Base-by-base conservation (phyloP, 2,797 vertebrate species). In the Acanthurus tractus region DNA sequence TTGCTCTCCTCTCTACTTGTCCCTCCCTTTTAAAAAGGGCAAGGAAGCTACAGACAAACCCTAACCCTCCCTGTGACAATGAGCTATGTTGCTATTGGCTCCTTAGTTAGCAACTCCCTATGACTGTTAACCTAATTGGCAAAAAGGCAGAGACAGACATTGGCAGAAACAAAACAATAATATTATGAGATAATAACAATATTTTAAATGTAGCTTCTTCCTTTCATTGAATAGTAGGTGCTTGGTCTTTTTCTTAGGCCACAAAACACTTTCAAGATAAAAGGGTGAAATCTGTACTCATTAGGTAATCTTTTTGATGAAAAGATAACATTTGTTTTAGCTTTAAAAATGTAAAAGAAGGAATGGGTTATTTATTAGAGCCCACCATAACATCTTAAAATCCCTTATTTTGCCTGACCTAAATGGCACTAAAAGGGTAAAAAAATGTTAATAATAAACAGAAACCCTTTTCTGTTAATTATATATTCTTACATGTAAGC, bases 61-160 rank as follows among this genome's bases (percentile, higher is more conserved):
- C 74, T 80, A 61, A 82, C 38, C 38, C 74, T 76, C 83, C 63
- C 63, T 79, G 72, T 85, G 45, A 82, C 76, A 79, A 15, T 29
- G 58, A 69, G 66, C 78, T 71, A 55, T 40, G 44, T 73, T 85
- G 46, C 81, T 76, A 88, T 90, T 93, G 89, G 88, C 73, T 64
- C 48, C 53, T 84, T 29, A 42, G 61, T 42, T 14, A 48, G 78
- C n/a, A 78, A 81, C 86, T 86, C 77, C 83, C 81, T 57, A 40
- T 79, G 78, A 93, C 87, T 88, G 92, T 89, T 38, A 76, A 74
- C 79, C 88, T 75, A 92, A 78, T 83, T 93, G 86, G 90, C 87
- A 81, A 81, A 49, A 48, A 14, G 1, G 1, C 34, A 52, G 75
- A 48, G 57, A 49, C n/a, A 56, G 52, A 64, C 29, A 70, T 6